Evolutionary conservation across 2,797 vertebrate genomes (phyloP).

Genomic region (Rhodeus uyekii): DNA sequence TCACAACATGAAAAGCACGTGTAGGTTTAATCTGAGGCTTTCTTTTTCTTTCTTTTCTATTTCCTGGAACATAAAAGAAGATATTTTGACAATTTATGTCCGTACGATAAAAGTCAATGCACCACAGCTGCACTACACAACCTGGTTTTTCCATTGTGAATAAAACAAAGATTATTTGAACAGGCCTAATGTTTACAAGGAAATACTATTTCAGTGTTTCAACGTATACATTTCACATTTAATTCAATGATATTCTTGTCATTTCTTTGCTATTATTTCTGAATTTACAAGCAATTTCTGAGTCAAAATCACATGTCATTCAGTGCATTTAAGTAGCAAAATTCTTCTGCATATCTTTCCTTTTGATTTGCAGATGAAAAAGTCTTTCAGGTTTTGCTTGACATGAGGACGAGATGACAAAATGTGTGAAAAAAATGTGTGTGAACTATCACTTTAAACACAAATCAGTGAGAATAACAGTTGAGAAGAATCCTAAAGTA

Average conservation of each 20-base stretch:
- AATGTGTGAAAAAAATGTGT: too few species aligned
- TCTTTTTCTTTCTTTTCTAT: accelerated
- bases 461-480: too few species aligned
- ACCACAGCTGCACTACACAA: neutral
- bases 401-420: neutral
- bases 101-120: neutral
- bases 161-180: neutral
- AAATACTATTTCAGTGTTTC: neutral
- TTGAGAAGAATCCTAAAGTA: neutral
- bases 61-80: neutral
- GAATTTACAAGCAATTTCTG: too few species aligned
- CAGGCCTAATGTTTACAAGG: neutral
- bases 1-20: too few species aligned
- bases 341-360: neutral
- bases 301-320: neutral
- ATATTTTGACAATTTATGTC: neutral
- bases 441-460: neutral
- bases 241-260: too few species aligned
- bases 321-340: neutral
- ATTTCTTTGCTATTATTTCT: too few species aligned
- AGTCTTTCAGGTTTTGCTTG: neutral
- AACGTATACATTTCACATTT: neutral
- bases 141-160: neutral
- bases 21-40: too few species aligned
- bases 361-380: neutral